A percentile compares a stretch with the other conserved stretches of the same genome.
Conservation (phyloP, 2,888 invertebrate species). For the Bombylius major region DNA sequence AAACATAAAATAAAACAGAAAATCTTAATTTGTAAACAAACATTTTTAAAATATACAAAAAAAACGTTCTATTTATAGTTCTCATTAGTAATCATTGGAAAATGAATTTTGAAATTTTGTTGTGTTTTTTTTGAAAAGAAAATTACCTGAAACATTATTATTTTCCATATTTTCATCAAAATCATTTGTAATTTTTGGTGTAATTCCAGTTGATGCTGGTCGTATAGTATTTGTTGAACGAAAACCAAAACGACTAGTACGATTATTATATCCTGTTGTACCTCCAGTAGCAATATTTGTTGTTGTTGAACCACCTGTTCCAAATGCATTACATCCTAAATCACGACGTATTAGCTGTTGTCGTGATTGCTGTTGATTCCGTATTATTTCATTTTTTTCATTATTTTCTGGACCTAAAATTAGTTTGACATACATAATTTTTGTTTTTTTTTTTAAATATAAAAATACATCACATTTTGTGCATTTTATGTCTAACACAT, state of each 20-base stretch:
- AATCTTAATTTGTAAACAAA: too few species aligned
- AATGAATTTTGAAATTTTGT: slow-evolving; percentile 5
- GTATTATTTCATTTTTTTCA: slow-evolving; percentile 9
- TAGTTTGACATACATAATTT: slow-evolving; percentile 2
- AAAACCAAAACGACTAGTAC: slow-evolving; percentile 66
- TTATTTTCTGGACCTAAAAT: slow-evolving; percentile 26
- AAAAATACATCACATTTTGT: too few species aligned
- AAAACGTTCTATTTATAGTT: too few species aligned
- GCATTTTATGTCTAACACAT: too few species aligned
- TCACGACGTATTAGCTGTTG: too few species aligned
- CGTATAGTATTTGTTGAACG: slow-evolving; percentile 41
- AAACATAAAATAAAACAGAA: background rate
- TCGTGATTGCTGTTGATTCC: slow-evolving; percentile 1
- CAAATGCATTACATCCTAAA: too few species aligned
- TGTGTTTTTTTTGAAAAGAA: slow-evolving; percentile 10
- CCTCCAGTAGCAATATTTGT: slow-evolving; percentile 30
- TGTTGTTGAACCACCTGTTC: background rate
- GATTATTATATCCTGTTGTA: slow-evolving; percentile 26
- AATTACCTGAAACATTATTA: slow-evolving; percentile 41
- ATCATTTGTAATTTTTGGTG: slow-evolving; percentile 51
- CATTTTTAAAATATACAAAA: too few species aligned
- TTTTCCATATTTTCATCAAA: slow-evolving; percentile 38
- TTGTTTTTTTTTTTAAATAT: too few species aligned
- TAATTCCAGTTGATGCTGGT: slow-evolving; percentile 45
- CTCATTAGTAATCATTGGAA: too few species aligned